Base-by-base conservation (phyloP, 2,888 invertebrate genomes). In the Acleris emargana region DNA sequence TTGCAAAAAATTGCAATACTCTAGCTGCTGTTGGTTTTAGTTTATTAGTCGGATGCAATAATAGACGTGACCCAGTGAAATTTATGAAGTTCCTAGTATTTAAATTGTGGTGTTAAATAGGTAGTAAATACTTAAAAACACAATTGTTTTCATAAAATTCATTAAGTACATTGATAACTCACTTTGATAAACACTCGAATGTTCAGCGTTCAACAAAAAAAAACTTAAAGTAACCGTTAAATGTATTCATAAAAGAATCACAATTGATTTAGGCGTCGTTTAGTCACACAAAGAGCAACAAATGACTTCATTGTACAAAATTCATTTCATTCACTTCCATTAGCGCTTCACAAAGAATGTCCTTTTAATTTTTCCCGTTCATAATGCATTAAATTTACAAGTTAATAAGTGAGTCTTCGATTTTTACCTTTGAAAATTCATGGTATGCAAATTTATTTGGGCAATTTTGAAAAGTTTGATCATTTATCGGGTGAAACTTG, bases 381-480 rank as follows among this genome's bases (percentile, higher is more conserved):
- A 55, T 55, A 59, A 59, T 28, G 59, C 32, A 54, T 64, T 42
- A 25, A 58, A 64, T 53, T 52, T 49, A 42, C 28, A 49, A 55
- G 32, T 59, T 59, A 43, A 54, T 64, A 64, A 64, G 58, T 49
- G 7, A 50, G 32, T 28, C 32, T 55, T 64, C 43, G 54, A 55
- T 64, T 64, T 54, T 45, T 20, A 18, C 43, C 54, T 59, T 25
- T 55, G 6, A 59, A 49, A 64, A 64, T 64, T 64, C 43, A 64
- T 64, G 64, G 50, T 55, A 64, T 64, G 64, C 38, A 53, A 64
- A 64, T 64, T 49, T 11, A 55, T 64, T 64, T 59, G 25, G 53
- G 28, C 43, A 64, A 59, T 54, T 58, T 42, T 18, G 50, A 20
- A n/a, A 64, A 64, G 59, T 59, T 64, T 59, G 17, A 50, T 47